Conservation (phyloP, 2,888 invertebrate species). For the Sarcophaga variegata region DNA sequence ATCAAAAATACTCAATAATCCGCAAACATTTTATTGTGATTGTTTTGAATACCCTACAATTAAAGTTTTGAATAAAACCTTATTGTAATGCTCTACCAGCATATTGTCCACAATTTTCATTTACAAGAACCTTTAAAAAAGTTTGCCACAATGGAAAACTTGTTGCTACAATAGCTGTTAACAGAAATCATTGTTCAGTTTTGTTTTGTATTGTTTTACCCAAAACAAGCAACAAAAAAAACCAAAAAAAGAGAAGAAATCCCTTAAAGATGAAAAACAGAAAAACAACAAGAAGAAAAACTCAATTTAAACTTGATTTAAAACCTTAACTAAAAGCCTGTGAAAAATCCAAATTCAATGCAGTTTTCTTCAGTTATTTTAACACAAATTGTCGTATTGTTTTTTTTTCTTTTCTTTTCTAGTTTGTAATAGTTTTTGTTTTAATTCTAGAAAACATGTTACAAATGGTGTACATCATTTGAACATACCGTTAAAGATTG, state of each 20-base stretch:
- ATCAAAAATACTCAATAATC: too few species aligned
- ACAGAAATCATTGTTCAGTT: conserved; percentile 49
- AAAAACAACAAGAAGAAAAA: not conserved
- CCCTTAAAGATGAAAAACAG: conserved; percentile 5
- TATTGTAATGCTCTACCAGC: conserved; percentile 37
- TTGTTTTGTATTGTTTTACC: not conserved
- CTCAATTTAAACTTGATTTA: conserved; percentile 37
- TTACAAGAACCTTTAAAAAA: conserved; percentile 47
- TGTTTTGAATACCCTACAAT: too few species aligned
- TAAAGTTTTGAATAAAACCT: not conserved
- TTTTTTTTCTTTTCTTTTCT: not conserved
- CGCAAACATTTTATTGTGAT: too few species aligned
- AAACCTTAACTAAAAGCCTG: conserved; percentile 52
- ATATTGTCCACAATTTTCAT: conserved; percentile 46
- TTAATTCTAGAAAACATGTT: conserved; percentile 52
- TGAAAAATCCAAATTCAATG: conserved; percentile 50
- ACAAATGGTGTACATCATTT: conserved; percentile 58
- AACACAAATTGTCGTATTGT: conserved; percentile 25
- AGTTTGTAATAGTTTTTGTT: conserved; percentile 27
- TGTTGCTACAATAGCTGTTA: conserved; percentile 16
- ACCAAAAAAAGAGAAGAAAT: conserved; percentile 12
- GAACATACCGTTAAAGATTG: conserved; percentile 35
- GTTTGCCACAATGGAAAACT: conserved; percentile 24
- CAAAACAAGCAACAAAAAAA: not conserved
- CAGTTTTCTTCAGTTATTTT: not conserved